Conservation (phyloP, 2,888 invertebrate genomes). For the Pheosia gnoma region DNA sequence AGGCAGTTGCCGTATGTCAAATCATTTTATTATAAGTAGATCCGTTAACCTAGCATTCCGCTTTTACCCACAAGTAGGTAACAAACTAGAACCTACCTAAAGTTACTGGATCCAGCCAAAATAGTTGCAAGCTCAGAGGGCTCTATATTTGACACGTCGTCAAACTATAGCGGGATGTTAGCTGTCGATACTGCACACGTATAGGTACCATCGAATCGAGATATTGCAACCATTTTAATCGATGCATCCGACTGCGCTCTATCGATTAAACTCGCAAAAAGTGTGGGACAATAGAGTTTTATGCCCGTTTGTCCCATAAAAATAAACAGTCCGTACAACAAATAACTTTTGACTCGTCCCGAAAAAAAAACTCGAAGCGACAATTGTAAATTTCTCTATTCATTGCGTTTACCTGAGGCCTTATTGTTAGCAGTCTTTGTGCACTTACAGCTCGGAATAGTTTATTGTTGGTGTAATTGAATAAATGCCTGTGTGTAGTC, state of each 20-base stretch:
- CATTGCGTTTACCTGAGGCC: slow-evolving; percentile 71
- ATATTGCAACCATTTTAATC: slow-evolving; percentile 47
- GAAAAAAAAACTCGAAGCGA: slow-evolving; percentile 55
- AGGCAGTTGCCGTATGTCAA: no score
- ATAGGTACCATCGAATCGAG: slow-evolving; percentile 43
- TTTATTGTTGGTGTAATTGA: slow-evolving; percentile 80
- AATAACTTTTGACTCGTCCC: slow-evolving; percentile 78
- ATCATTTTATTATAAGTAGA: no score
- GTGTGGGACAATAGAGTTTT: slow-evolving; percentile 54
- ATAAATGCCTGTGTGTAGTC: slow-evolving; percentile 73
- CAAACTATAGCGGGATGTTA: slow-evolving; percentile 46
- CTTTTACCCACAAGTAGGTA: no score
- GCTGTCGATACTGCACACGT: slow-evolving; percentile 49
- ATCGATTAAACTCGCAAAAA: slow-evolving; percentile 61
- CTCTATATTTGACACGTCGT: slow-evolving; percentile 37
- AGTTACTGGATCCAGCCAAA: not conserved
- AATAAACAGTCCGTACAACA: slow-evolving; percentile 63
- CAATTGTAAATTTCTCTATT: slow-evolving; percentile 69
- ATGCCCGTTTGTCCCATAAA: slow-evolving; percentile 59
- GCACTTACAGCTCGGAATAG: slow-evolving; percentile 72
- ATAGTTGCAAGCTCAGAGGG: not conserved
- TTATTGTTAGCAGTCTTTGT: slow-evolving; percentile 65
- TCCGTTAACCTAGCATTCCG: no score
- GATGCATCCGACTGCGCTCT: slow-evolving; percentile 48
- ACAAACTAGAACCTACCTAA: no score